Evolutionary conservation across 1,140 invertebrate genomes (phyloP).

Genomic region (Condylostylus longicornis): DNA sequence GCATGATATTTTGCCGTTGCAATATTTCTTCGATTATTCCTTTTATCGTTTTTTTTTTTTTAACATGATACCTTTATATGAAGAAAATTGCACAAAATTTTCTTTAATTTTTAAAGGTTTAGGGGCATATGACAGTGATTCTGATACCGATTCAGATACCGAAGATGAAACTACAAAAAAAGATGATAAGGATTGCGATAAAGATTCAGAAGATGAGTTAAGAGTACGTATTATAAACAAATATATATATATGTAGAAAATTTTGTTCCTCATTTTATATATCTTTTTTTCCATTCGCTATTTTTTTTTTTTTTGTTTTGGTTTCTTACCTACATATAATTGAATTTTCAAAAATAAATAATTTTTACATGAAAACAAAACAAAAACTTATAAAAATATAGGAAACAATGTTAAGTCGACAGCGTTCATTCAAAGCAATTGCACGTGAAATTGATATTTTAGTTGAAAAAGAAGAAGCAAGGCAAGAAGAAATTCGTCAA

Average conservation of each 20-base stretch:
- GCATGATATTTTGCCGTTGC: neutral
- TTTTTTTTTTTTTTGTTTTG: neutral
- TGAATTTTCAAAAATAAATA: constrained; percentile 20
- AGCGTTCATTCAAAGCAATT: neutral
- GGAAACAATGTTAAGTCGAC: neutral
- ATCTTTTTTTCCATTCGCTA: constrained; percentile 10
- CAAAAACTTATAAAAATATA: constrained; percentile 8
- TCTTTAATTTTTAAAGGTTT: constrained; percentile 21
- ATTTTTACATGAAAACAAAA: constrained; percentile 15
- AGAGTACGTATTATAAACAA: constrained; percentile 11
- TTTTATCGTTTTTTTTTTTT: neutral
- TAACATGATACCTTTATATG: neutral
- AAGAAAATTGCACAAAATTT: neutral
- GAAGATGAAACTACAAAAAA: constrained; percentile 8
- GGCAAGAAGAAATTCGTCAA: constrained; percentile 2
- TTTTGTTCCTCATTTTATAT: neutral
- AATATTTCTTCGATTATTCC: too few relatives aligned
- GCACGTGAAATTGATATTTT: neutral
- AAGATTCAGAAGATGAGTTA: constrained; percentile 22
- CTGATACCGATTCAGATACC: constrained; percentile 17
- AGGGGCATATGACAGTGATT: constrained; percentile 29
- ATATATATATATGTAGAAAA: neutral
- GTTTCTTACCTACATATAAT: constrained; percentile 19
- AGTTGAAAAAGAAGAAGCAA: neutral
- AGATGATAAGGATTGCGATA: constrained; percentile 8